Conservation (phyloP, 2,797 vertebrate genomes). For the Tenualosa thibaudeaui region DNA sequence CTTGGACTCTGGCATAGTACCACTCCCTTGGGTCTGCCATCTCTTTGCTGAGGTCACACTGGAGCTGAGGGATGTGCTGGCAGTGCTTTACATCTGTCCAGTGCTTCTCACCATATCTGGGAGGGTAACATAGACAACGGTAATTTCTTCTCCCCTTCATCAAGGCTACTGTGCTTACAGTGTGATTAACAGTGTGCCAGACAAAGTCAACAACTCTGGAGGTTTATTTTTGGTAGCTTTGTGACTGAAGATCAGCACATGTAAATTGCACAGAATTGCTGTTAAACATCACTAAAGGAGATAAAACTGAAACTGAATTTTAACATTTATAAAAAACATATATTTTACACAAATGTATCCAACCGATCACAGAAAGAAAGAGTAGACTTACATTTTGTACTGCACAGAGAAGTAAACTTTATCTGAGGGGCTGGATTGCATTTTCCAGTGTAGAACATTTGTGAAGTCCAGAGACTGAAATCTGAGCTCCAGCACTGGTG, state of each 20-base stretch:
- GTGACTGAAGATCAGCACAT: neutral
- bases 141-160: neutral
- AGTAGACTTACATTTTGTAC: slow-evolving; percentile 76
- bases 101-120: slow-evolving; percentile 80
- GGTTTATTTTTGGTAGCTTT: too few relatives aligned
- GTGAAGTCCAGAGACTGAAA: slow-evolving; percentile 73
- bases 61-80: slow-evolving; percentile 69
- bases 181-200: neutral
- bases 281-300: neutral
- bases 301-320: neutral
- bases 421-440: slow-evolving; percentile 33
- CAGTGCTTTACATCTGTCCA: slow-evolving; percentile 78
- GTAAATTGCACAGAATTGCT: neutral
- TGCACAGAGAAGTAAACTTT: slow-evolving; percentile 66
- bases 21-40: slow-evolving; percentile 78
- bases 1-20: slow-evolving; percentile 83
- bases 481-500: slow-evolving; percentile 55
- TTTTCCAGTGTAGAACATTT: slow-evolving; percentile 69
- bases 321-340: too few relatives aligned
- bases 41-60: slow-evolving; percentile 83
- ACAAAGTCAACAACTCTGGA: too few relatives aligned
- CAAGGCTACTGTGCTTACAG: neutral
- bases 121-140: neutral
- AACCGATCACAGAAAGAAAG: neutral
- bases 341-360: too few relatives aligned